A percentile compares a stretch with the other conserved stretches of the same genome.
Evolutionary conservation across 2,888 invertebrate genomes (phyloP).

Genomic region (Pollenia amentaria): DNA sequence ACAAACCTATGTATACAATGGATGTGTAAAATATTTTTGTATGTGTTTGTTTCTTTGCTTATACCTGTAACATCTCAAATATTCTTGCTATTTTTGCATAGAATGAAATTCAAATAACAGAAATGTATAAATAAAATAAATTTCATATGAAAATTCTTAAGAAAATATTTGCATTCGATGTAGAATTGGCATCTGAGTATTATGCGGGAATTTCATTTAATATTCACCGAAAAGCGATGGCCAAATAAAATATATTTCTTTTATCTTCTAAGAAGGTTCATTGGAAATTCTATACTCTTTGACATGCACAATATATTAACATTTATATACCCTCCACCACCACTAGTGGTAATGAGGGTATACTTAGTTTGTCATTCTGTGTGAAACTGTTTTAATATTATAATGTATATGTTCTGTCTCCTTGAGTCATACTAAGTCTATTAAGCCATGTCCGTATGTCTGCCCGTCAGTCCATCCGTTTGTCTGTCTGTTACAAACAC

Average conservation of each 20-base stretch:
- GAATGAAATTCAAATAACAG: background rate
- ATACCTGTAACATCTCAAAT: background rate
- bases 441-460: too few relatives aligned
- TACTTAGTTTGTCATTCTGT: too few relatives aligned
- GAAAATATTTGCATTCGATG: conserved; percentile 34
- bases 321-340: too few relatives aligned
- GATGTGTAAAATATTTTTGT: too few relatives aligned
- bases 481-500: too few relatives aligned
- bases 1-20: too few relatives aligned
- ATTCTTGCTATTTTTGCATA: background rate
- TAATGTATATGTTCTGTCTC: too few relatives aligned
- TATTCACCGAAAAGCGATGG: conserved; percentile 10
- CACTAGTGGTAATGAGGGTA: too few relatives aligned
- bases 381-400: too few relatives aligned
- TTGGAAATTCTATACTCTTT: conserved; percentile 44
- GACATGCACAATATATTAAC: background rate
- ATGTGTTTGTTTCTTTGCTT: background rate
- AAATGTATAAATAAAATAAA: background rate
- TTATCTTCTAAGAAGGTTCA: conserved; percentile 11
- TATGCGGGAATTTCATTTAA: background rate
- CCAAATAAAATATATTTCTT: conserved; percentile 9
- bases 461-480: too few relatives aligned
- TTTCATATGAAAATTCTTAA: conserved; percentile 31
- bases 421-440: too few relatives aligned
- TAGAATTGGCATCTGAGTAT: conserved; percentile 18